Conservation (phyloP, 2,113 vertebrate species). For the Bubo scandiacus region DNA sequence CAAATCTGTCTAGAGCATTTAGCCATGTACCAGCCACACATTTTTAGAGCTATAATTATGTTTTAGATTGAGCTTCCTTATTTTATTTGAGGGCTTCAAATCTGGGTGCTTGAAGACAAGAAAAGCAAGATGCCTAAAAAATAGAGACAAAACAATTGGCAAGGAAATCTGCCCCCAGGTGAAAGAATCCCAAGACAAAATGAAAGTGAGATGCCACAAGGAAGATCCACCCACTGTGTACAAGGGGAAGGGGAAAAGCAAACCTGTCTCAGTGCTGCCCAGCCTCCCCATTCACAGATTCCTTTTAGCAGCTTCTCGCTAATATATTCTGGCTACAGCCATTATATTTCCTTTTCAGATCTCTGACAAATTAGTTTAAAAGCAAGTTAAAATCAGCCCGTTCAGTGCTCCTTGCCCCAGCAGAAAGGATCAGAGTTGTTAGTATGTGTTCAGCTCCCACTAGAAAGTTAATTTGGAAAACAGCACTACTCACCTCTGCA, state of each 20-base stretch:
- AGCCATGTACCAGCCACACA: background rate
- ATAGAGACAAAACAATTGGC: background rate
- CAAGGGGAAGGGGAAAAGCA: background rate
- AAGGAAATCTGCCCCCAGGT: background rate
- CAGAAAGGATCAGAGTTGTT: background rate
- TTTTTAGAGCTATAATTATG: background rate
- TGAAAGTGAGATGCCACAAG: background rate
- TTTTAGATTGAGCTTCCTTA: background rate
- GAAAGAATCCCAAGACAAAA: background rate
- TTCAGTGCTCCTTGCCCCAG: background rate
- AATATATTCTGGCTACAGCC: background rate
- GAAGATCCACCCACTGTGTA: background rate
- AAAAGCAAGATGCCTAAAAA: background rate
- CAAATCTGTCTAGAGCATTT: background rate
- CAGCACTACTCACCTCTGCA: conserved; percentile 77
- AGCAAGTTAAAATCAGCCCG: background rate
- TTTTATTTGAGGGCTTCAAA: background rate
- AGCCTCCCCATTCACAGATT: background rate
- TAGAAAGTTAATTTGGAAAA: background rate
- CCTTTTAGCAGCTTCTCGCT: background rate
- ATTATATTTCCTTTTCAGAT: background rate
- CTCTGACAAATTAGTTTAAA: background rate
- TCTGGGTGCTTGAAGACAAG: background rate
- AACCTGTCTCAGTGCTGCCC: background rate
- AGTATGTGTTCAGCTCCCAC: background rate